Conservation (phyloP, 2,888 invertebrate species). For the Peribatodes rhomboidaria region DNA sequence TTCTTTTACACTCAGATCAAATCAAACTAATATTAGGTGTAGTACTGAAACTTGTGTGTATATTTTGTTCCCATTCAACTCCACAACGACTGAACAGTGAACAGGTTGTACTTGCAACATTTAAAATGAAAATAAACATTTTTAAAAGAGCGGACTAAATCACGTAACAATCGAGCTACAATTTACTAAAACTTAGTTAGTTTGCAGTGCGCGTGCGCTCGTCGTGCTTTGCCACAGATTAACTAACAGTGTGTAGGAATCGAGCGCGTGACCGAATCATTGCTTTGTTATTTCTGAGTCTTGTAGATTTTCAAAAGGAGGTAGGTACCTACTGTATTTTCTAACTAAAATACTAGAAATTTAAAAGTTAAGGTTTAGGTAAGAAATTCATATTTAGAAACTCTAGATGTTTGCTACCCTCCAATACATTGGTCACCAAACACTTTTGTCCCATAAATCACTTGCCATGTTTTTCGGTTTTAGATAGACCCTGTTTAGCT, state of each 20-base stretch:
- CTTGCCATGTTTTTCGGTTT: too few species aligned
- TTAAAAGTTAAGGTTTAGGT: too few species aligned
- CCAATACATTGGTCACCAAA: too few species aligned
- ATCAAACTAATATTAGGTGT: too few species aligned
- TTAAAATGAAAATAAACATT: constrained; percentile 12
- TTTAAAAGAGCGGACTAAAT: constrained; percentile 48
- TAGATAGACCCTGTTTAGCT: too few species aligned
- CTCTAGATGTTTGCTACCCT: too few species aligned
- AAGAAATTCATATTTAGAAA: too few species aligned
- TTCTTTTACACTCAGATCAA: too few species aligned
- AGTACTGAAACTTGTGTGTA: neutral
- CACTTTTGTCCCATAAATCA: too few species aligned
- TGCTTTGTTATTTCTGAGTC: constrained; percentile 41
- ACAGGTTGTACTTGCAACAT: constrained; percentile 6
- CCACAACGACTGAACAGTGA: neutral
- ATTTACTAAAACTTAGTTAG: constrained; percentile 70
- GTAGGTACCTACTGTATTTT: too few species aligned
- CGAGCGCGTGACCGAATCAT: constrained; percentile 69
- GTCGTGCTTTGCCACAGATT: constrained; percentile 61
- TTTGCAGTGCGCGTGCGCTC: constrained; percentile 75
- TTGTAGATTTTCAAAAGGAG: neutral
- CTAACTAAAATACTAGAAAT: too few species aligned
- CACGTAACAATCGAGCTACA: constrained; percentile 68
- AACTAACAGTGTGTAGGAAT: constrained; percentile 1
- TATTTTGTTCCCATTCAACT: too few species aligned